Evolutionary conservation across 2,888 invertebrate species (phyloP).

Genomic region (Chalcosyrphus nemorum): DNA sequence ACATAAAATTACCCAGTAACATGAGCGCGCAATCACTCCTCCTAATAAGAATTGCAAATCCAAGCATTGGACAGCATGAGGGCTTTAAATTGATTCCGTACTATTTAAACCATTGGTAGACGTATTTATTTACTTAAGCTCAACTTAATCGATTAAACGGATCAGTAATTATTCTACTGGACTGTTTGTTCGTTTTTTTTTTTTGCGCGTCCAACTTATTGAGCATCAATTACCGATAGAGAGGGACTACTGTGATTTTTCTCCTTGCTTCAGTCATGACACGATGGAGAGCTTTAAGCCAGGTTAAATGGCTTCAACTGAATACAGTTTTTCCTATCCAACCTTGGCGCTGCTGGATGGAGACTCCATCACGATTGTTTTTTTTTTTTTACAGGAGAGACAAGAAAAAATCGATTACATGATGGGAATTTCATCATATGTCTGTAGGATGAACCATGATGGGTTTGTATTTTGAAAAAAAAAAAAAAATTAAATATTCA

Average conservation of each 20-base stretch:
- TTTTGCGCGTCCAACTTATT: neutral
- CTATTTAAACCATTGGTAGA: neutral
- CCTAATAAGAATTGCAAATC: conserved; percentile 45
- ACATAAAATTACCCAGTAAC: conserved; percentile 13
- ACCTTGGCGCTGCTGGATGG: neutral
- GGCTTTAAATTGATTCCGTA: conserved; percentile 27
- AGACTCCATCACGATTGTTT: neutral
- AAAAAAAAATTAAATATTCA: neutral
- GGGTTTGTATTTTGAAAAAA: neutral
- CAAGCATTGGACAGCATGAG: neutral
- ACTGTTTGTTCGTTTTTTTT: neutral
- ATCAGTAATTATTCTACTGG: neutral
- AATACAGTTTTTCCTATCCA: neutral
- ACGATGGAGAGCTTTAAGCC: neutral
- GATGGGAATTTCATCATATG: conserved; percentile 40
- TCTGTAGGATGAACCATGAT: neutral
- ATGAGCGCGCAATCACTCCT: neutral
- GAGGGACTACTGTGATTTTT: neutral
- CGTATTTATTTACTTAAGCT: conserved; percentile 8
- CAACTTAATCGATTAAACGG: conserved; percentile 6
- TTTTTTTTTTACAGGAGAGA: too few relatives aligned
- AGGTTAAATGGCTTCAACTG: neutral
- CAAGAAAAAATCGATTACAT: conserved; percentile 3
- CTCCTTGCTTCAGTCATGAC: neutral
- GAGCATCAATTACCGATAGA: neutral